Conservation (phyloP, 2,888 invertebrate genomes). For the Entomobrya proxima region DNA sequence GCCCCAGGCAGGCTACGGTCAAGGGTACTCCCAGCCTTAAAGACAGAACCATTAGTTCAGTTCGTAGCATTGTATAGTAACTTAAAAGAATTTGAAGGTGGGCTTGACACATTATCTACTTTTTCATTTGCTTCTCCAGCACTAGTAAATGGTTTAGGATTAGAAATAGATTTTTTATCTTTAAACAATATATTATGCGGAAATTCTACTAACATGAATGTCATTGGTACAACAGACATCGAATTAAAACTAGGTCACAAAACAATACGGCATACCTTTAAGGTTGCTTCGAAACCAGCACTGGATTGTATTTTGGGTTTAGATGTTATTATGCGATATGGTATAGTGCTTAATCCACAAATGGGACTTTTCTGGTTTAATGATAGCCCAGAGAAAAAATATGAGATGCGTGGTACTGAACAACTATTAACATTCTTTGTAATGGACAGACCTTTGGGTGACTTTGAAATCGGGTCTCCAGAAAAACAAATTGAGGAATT, state of each 20-base stretch:
- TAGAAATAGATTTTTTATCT: not conserved
- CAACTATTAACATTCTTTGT: not conserved
- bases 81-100: not conserved
- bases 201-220: not conserved
- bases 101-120: constrained; percentile 19
- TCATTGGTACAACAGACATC: constrained; percentile 19
- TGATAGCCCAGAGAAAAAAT: not conserved
- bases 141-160: not conserved
- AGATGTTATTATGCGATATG: constrained; percentile 29
- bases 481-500: constrained; percentile 35
- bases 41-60: not conserved
- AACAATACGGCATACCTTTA: constrained; percentile 25
- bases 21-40: constrained; percentile 26
- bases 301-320: constrained; percentile 40
- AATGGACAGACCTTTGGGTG: not conserved
- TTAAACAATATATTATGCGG: not conserved
- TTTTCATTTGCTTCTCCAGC: constrained; percentile 25
- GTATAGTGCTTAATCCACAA: constrained; percentile 20
- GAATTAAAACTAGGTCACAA: constrained; percentile 32
- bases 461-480: not conserved
- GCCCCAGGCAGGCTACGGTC: not conserved
- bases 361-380: constrained; percentile 21
- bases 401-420: not conserved
- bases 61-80: not conserved
- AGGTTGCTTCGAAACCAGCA: constrained; percentile 12